phyloP scores from a whole-genome alignment of 2,113 vertebrate species.

The Upupa epops region DNA sequence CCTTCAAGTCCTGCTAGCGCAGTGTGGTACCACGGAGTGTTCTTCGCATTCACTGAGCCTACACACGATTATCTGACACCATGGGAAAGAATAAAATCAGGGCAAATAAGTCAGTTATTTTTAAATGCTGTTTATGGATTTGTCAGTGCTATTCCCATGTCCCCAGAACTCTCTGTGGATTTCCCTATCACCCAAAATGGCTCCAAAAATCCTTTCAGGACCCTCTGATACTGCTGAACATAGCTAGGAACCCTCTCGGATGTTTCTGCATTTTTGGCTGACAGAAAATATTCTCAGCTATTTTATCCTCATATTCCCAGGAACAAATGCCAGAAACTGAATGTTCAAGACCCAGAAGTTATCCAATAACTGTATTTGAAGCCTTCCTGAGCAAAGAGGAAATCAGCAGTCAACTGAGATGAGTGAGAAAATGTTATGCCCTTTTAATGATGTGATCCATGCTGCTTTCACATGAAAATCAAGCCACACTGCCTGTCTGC shows the following conservation, averaged over 20 bases:
- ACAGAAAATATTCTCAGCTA: conserved; percentile 66
- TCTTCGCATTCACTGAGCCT: not conserved
- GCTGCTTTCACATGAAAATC: conserved; percentile 12
- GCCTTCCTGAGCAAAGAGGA: conserved; percentile 43
- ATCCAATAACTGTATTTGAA: conserved; percentile 32
- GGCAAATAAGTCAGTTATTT: conserved; percentile 69
- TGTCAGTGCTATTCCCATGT: conserved; percentile 70
- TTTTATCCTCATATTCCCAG: conserved; percentile 70
- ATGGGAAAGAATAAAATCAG: conserved; percentile 65
- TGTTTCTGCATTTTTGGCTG: conserved; percentile 67
- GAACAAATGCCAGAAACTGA: conserved; percentile 66
- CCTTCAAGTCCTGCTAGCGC: not conserved
- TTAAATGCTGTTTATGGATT: conserved; percentile 71
- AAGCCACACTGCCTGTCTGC: not conserved
- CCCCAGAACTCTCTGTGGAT: conserved; percentile 54
- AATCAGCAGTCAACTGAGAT: conserved; percentile 39
- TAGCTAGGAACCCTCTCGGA: conserved; percentile 59
- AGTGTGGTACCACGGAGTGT: not conserved
- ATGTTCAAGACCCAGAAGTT: conserved; percentile 51
- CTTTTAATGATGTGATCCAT: conserved; percentile 7
- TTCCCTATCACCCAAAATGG: conserved; percentile 62
- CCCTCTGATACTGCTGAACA: conserved; percentile 50
- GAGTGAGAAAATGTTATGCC: conserved; percentile 5
- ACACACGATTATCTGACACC: conserved; percentile 21
- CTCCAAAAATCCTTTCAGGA: conserved; percentile 45